Evolutionary conservation across 2,113 vertebrate species (phyloP).

Genomic region (Xiphorhynchus elegans): DNA sequence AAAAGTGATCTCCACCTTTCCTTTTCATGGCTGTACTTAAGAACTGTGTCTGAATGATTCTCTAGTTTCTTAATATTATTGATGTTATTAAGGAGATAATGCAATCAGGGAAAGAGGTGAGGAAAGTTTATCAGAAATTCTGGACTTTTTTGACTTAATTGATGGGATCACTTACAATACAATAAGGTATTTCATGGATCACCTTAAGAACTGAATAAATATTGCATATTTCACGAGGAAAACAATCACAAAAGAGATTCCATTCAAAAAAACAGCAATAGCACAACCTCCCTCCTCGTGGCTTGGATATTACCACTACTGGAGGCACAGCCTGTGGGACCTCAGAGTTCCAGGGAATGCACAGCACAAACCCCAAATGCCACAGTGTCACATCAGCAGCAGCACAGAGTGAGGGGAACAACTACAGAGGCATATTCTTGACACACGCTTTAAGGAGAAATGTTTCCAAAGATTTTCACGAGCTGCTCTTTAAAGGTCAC

Average conservation of each 20-base stretch:
- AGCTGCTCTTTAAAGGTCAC: conserved; percentile 65
- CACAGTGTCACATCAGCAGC: background rate
- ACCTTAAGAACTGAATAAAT: background rate
- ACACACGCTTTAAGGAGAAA: background rate
- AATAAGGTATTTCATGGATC: background rate
- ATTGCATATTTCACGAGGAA: background rate
- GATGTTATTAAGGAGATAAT: background rate
- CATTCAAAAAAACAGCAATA: background rate
- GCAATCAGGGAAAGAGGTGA: background rate
- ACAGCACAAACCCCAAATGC: background rate
- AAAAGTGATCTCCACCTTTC: background rate
- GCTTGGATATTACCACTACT: background rate
- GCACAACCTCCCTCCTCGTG: accelerated
- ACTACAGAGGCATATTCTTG: background rate
- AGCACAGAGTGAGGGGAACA: background rate
- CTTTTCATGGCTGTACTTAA: background rate
- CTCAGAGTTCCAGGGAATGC: background rate
- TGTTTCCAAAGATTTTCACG: background rate
- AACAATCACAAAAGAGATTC: background rate
- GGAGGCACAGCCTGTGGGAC: background rate
- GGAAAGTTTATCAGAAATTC: background rate
- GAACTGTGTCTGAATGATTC: background rate
- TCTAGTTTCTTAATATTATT: background rate
- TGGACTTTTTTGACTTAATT: background rate
- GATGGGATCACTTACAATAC: background rate